Evolutionary conservation across 30 jellyfish, hydroid and myxozoan genomes (phyloP).

Genomic region (Rhopilema esculentum): DNA sequence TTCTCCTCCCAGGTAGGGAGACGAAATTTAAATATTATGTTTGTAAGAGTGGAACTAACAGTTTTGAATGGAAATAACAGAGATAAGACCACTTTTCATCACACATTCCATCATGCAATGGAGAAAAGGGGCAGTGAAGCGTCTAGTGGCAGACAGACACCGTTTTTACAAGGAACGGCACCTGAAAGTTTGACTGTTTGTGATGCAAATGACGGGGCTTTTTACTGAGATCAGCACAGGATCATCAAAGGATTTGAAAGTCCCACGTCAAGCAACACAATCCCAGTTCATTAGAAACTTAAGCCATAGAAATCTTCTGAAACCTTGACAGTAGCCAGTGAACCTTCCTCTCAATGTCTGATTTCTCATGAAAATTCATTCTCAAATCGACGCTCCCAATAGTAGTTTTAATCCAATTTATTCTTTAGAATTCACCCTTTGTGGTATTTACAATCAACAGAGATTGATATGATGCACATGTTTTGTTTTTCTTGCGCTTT

Average conservation of each 20-base stretch:
- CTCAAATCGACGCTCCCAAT: background rate
- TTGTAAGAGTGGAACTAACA: no score
- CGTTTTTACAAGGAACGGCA: no score
- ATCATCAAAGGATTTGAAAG: background rate
- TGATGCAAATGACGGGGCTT: background rate
- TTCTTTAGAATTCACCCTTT: background rate
- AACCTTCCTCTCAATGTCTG: background rate
- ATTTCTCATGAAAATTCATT: background rate
- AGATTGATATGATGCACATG: background rate
- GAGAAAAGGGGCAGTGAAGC: no score
- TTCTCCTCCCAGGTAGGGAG: no score
- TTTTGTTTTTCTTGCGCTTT: background rate
- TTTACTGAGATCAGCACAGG: background rate
- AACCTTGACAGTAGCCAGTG: background rate
- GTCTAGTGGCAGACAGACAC: no score
- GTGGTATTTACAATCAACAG: background rate
- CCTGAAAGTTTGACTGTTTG: no score
- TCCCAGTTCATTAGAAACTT: background rate
- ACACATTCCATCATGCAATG: no score
- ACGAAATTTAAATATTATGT: no score
- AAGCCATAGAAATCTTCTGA: background rate
- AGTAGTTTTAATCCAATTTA: background rate
- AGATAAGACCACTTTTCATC: no score
- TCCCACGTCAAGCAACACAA: background rate
- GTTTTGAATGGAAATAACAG: no score